Evolutionary conservation across 1,140 invertebrate genomes (phyloP).

Genomic region (Luehdorfia chinensis): DNA sequence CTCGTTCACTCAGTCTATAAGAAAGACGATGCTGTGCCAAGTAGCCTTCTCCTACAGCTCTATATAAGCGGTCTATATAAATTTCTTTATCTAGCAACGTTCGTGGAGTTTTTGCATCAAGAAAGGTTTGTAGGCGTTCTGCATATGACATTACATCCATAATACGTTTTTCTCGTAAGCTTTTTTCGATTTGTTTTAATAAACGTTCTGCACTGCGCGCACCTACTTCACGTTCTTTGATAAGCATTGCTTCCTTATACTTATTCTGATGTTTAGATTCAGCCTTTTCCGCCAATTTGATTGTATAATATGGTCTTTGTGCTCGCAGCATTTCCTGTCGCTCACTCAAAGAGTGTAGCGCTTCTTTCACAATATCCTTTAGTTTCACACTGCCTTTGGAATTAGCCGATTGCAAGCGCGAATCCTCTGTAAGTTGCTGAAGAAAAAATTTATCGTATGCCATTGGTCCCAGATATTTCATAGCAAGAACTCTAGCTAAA

Average conservation of each 20-base stretch:
- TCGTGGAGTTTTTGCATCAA: conserved; percentile 55
- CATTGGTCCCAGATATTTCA: conserved; percentile 78
- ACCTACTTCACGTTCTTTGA: conserved; percentile 61
- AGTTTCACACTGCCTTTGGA: conserved; percentile 62
- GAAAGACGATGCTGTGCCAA: conserved; percentile 57
- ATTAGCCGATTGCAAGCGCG: conserved; percentile 71
- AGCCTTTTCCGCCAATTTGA: conserved; percentile 74
- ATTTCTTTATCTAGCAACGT: conserved; percentile 61
- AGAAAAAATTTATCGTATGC: conserved; percentile 77
- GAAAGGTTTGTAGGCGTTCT: conserved; percentile 59
- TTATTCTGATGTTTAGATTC: conserved; percentile 67
- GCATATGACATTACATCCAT: conserved; percentile 61
- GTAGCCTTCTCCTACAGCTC: conserved; percentile 62
- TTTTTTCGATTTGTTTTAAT: conserved; percentile 63
- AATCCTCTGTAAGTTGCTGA: conserved; percentile 58
- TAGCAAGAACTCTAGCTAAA: conserved; percentile 69
- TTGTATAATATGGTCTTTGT: conserved; percentile 76
- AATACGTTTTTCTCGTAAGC: conserved; percentile 57
- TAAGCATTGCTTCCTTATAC: conserved; percentile 62
- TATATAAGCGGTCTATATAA: conserved; percentile 61
- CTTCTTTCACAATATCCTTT: conserved; percentile 56
- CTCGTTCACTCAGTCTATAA: conserved; percentile 61
- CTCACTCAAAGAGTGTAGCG: conserved; percentile 66
- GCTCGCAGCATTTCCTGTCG: conserved; percentile 75
- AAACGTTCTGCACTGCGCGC: conserved; percentile 67